Evolutionary conservation across 1,140 invertebrate genomes (phyloP), one percentile per base, ranked within the genome.

Genomic region (Marisa cornuarietis): DNA sequence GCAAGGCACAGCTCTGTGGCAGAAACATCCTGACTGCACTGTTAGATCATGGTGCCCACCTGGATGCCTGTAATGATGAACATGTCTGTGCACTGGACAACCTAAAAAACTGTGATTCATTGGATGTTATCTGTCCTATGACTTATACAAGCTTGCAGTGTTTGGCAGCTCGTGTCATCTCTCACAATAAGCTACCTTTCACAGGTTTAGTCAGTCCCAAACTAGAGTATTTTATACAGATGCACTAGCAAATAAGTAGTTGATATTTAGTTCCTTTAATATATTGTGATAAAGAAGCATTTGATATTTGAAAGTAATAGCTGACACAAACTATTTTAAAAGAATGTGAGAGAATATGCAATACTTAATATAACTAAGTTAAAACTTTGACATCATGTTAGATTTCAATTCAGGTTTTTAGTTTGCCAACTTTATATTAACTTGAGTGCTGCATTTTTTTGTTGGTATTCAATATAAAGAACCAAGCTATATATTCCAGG

Each of bases 11-110:
- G n/a, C 87, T 90, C 71, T 88, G 93, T 93, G 18, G 49, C 22
- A 52, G 65, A 24, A 13, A 87, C 42, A 92, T 97, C 20, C 93
- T 95, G 0, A 92, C 93, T 80, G 93, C 93, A 6, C 91, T 98
- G 0, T 92, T 98, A 0, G 93, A 93, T 81, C 91, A 94, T 7
- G 96, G 96, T 51, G 95, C 95, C 16, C 97, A 99, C 91, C 92
- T 97, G 74, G 97, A 98, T 91, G 93, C 94, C n/a, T 94, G 95
- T 66, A 98, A 98, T 90, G 92, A 93, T 82, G 92, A 94, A 62
- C 95, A 95, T 26, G 93, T 95, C 83, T 96, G 95, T 0, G 96
- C 86, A 61, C 82, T 84, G 79, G 94, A 95, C 83, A 92, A 93
- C 76, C 93, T 94, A 24, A 93, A 93, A 24, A 94, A 93, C 81